Evolutionary conservation across 64 coral and sea anemone species (phyloP), one percentile per base, ranked within the genome.

Genomic region (Pocillopora damicornis): DNA sequence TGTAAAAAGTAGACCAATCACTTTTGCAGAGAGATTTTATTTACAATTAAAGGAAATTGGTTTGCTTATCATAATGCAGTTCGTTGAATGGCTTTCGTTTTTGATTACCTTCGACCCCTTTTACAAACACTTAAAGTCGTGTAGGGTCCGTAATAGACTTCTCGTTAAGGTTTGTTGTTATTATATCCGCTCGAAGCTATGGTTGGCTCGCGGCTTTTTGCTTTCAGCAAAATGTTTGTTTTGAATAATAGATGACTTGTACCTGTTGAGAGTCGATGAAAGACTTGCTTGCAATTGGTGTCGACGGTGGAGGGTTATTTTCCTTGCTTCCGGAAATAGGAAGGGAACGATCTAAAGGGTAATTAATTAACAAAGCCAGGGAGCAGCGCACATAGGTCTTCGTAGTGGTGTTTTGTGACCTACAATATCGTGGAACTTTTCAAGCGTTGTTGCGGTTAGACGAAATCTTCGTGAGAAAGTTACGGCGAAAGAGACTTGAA

Each of bases 161-260:
- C 42, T 51, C 7, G 7, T 51, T 4, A 51, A 51, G 42, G 42
- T 51, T 51, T 51, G 2, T 51, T 51, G 7, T 51, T 51, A 51
- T 4, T 51, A 51, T 51, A 7, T 51, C 42, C 2, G 42, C 7
- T 51, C 42, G 2, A 51, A 51, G 7, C 42, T 57, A 62, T 83
- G 81, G 81, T 83, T 85, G 63, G 63, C 11, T 72, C 61, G 80
- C 57, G 22, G 79, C 79, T 36, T 71, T 68, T 85, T 10, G 37
- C 58, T 85, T 83, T 72, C 23, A 85, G 35, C n/a, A 17, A 37
- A 23, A 68, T 85, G 66, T 71, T 85, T 73, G 37, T 85, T 14
- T 85, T 85, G 37, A 85, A 85, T 85, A 85, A 85, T 85, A 26
- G 2, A 85, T 85, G 20, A 51, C 42, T 51, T n/a, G 37, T 72